These are phyloP conservation scores for Pyralis farinalis DNA, from an alignment of 2,888 invertebrate genomes.

Conservation along the genomic window DNA sequence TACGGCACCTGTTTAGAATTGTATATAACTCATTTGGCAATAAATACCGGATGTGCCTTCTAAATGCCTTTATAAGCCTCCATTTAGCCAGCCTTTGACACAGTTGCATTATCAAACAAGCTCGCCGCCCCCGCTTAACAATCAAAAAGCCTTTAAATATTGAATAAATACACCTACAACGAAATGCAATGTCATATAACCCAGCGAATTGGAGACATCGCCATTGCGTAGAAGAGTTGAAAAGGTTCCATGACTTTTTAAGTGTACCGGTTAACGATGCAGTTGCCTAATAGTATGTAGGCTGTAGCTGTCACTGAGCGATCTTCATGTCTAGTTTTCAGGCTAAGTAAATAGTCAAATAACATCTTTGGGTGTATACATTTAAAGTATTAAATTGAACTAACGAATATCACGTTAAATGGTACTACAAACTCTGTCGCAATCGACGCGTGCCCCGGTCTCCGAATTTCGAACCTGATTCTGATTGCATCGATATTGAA, in stretches of 20 bases:
- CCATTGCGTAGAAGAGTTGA: constrained; percentile 6
- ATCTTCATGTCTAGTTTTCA: constrained; percentile 46
- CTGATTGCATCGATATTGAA: constrained; percentile 19
- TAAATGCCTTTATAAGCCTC: constrained; percentile 28
- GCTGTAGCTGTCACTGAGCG: constrained; percentile 48
- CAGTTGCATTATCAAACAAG: constrained; percentile 49
- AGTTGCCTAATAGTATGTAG: constrained; percentile 69
- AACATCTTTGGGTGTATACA: constrained; percentile 25
- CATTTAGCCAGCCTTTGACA: constrained; percentile 52
- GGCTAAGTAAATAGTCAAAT: constrained; percentile 14
- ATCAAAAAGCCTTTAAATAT: constrained; percentile 54
- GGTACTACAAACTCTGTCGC: constrained; percentile 48
- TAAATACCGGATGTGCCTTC: constrained; percentile 43
- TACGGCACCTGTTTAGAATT: constrained; percentile 6
- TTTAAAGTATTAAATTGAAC: constrained; percentile 23
- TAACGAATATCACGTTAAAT: constrained; percentile 40
- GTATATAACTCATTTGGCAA: constrained; percentile 32
- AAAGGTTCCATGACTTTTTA: constrained; percentile 19
- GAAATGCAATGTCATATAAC: constrained; percentile 45
- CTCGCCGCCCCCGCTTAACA: constrained; percentile 49
- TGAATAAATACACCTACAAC: constrained; percentile 63
- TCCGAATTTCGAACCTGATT: constrained; percentile 28
- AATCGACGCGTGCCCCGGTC: constrained; percentile 65
- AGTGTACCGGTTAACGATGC: constrained; percentile 40
- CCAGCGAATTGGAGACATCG: constrained; percentile 24